phyloP scores from a whole-genome alignment of 2,888 invertebrate species.

The Lissonota sp. region DNA sequence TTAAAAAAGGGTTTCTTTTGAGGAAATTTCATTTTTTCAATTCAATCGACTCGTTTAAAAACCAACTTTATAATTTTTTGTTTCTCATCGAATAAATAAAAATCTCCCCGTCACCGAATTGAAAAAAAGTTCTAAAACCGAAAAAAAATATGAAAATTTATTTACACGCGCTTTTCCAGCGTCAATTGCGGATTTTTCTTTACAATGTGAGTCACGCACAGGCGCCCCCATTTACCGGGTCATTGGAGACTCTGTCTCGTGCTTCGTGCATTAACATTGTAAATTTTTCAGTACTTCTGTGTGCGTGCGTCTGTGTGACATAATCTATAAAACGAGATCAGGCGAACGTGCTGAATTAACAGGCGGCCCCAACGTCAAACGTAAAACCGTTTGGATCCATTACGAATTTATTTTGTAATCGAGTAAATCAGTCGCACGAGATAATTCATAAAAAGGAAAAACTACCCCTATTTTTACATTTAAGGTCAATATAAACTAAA shows the following conservation, averaged over 20 bases:
- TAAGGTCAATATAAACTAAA: background rate
- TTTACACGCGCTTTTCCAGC: too few relatives aligned
- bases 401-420: constrained; percentile 33
- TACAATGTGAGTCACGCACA: too few relatives aligned
- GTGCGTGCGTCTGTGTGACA: constrained; percentile 28
- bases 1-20: too few relatives aligned
- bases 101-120: too few relatives aligned
- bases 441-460: constrained; percentile 18
- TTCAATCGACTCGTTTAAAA: too few relatives aligned
- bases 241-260: background rate
- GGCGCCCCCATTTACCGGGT: too few relatives aligned
- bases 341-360: constrained; percentile 51
- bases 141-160: too few relatives aligned
- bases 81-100: too few relatives aligned
- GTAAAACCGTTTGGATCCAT: constrained; percentile 25
- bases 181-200: too few relatives aligned
- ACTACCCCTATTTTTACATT: background rate
- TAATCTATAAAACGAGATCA: constrained; percentile 49
- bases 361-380: constrained; percentile 26
- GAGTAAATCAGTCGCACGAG: constrained; percentile 7
- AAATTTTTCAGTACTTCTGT: background rate
- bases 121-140: too few relatives aligned
- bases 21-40: too few relatives aligned
- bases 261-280: background rate
- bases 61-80: too few relatives aligned